Percentiles rank a stretch among this genome's conserved stretches.
Conservation (phyloP, 37 sponge, comb jelly and placozoan genomes). For the Cladorhizidae sp. region DNA sequence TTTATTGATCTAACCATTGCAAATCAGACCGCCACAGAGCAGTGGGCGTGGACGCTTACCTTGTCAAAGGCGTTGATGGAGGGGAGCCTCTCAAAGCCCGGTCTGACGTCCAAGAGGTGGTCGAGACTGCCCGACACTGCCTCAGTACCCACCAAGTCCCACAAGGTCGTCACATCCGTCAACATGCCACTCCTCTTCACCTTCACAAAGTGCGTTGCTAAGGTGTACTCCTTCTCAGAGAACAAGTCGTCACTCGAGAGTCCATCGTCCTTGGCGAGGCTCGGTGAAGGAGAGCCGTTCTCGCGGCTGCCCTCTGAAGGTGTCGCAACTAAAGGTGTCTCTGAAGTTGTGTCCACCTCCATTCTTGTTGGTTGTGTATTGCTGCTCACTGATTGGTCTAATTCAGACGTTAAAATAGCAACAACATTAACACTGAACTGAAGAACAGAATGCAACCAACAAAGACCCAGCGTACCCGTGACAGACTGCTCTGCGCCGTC, state of each 20-base stretch:
- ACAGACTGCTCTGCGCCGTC: too few species aligned
- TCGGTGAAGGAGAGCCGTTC: too few species aligned
- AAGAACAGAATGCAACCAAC: too few species aligned
- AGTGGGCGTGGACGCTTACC: too few species aligned
- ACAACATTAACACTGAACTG: too few species aligned
- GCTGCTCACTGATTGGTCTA: too few species aligned
- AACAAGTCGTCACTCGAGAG: neutral
- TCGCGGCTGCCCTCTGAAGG: neutral
- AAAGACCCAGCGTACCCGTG: too few species aligned
- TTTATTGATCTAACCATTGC: too few species aligned
- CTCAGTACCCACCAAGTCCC: slow-evolving; percentile 82
- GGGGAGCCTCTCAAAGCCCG: slow-evolving; percentile 72
- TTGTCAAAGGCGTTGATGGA: slow-evolving; percentile 87
- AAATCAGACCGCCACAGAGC: too few species aligned
- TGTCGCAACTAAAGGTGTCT: neutral
- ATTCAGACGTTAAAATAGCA: too few species aligned
- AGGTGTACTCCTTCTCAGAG: slow-evolving; percentile 23
- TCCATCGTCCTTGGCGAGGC: too few species aligned
- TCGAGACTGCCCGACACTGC: slow-evolving; percentile 74
- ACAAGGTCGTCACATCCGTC: slow-evolving; percentile 74
- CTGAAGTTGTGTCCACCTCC: neutral
- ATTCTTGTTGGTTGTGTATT: neutral
- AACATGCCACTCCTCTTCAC: slow-evolving; percentile 75
- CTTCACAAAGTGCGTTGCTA: slow-evolving; percentile 86
- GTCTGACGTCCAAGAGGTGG: slow-evolving; percentile 37